These are phyloP conservation scores for Aphidius gifuensis DNA, from an alignment of 1,140 invertebrate species.

Conservation along the genomic window DNA sequence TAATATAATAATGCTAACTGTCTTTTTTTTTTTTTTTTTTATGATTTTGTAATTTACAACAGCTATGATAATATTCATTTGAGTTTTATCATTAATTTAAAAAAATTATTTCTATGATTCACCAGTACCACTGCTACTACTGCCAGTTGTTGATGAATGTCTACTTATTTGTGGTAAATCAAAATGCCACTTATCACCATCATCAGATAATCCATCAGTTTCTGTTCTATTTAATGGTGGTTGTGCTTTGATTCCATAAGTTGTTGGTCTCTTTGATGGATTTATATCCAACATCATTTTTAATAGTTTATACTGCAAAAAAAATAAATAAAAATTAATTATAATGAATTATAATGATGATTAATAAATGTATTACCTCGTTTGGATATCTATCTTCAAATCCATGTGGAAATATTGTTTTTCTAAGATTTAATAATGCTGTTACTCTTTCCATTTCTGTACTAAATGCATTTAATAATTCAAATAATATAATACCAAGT, in stretches of 20 bases:
- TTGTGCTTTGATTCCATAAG: constrained; percentile 64
- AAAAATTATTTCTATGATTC: background rate
- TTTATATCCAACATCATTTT: constrained; percentile 72
- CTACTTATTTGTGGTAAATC: constrained; percentile 47
- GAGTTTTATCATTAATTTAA: no score
- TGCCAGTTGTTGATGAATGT: constrained; percentile 44
- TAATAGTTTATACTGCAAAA: constrained; percentile 68
- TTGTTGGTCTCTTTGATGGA: constrained; percentile 73
- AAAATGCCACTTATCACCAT: constrained; percentile 51
- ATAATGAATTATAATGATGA: constrained; percentile 7
- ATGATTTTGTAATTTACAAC: no score
- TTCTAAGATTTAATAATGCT: constrained; percentile 62
- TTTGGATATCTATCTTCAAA: constrained; percentile 65
- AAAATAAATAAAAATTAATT: constrained; percentile 15
- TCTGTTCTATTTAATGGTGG: constrained; percentile 48
- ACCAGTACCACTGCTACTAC: constrained; percentile 27
- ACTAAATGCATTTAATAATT: constrained; percentile 82
- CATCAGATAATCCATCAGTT: constrained; percentile 6
- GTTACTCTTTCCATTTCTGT: constrained; percentile 86
- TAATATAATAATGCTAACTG: no score
- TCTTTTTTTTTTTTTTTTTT: no score
- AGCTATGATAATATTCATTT: no score
- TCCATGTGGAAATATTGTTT: constrained; percentile 66
- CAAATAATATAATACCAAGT: constrained; percentile 90
- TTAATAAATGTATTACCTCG: constrained; percentile 61